Percentiles rank a stretch among this genome's conserved stretches.
phyloP scores from a whole-genome alignment of 2,888 invertebrate species.

The Nebria salina region DNA sequence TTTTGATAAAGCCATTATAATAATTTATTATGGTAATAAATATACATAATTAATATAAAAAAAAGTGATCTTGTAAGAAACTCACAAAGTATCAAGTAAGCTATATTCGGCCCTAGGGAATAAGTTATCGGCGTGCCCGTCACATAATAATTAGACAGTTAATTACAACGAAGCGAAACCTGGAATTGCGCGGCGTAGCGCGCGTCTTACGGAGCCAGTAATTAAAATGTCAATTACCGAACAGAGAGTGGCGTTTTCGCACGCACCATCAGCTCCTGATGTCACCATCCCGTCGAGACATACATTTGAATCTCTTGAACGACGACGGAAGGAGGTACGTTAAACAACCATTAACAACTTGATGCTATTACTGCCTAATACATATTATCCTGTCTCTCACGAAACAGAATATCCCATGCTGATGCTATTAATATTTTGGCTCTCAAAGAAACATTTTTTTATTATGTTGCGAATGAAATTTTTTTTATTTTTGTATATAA shows the following conservation, averaged over 20 bases:
- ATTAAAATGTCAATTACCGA: slow-evolving; percentile 24
- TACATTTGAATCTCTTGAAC: slow-evolving; percentile 14
- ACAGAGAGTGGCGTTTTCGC: not conserved
- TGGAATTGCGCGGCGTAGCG: not conserved
- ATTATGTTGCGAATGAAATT: too few species aligned
- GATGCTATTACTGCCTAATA: not conserved
- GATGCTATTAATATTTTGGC: not conserved
- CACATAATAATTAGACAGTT: slow-evolving; percentile 20
- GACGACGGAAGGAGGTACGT: not conserved
- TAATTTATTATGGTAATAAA: not conserved
- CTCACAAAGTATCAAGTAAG: not conserved
- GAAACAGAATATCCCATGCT: not conserved
- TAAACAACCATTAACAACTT: not conserved
- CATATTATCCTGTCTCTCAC: not conserved
- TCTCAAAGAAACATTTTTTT: too few species aligned
- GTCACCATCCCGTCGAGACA: slow-evolving; percentile 19
- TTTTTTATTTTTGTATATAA: too few species aligned
- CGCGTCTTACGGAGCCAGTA: slow-evolving; percentile 4
- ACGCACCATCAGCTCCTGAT: not conserved
- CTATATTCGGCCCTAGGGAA: not conserved
- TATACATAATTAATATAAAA: not conserved
- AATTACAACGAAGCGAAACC: slow-evolving; percentile 16
- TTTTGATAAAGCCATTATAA: not conserved
- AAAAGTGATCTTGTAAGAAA: not conserved
- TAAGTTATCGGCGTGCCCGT: slow-evolving; percentile 12